Evolutionary conservation across 92 coral and sea anemone genomes (phyloP), one percentile per base, ranked within the genome.

Genomic region (Epizoanthus rinbou): DNA sequence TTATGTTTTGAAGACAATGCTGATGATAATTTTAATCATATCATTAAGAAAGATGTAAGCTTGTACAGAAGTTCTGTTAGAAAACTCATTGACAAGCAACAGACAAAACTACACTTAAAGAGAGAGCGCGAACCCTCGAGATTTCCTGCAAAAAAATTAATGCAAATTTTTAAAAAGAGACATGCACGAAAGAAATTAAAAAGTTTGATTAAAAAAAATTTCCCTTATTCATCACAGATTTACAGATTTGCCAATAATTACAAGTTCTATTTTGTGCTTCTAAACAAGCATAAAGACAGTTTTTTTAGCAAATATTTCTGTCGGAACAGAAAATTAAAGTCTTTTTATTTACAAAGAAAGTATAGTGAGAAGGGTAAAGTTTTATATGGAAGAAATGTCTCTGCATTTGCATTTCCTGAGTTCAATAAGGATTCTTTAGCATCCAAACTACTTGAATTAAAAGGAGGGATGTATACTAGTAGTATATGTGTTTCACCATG

Each of bases 321-420:
- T 74, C 54, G 80, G 80, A 74, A 74, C 80, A 74, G 65, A 74
- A 74, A 74, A 74, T 58, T 25, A 74, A 74, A 74, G 64, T 35
- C 80, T 58, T 74, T 74, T 74, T 74, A 74, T 74, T 74, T 74
- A 74, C 79, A 74, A 31, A 74, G 79, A 33, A 74, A 74, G 79
- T 74, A 74, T 45, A 45, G 52, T 45, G 52, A 45, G 52, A 45
- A 8, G 52, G 52, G 52, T 45, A 45, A 45, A 45, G 52, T 75
- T 75, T 75, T 54, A 67, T 75, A 75, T 75, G 80, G 80, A 75
- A 75, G 80, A 75, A 75, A 75, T 75, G 80, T 75, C 80, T 75
- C 80, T 75, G 80, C 80, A 75, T 75, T 75, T 75, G 68, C 80
- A 75, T 75, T 75, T 75, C 68, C 80, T 75, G 66, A 75, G 80